Percentiles rank a stretch among this genome's conserved stretches.
These are phyloP conservation scores for Melinaea marsaeus DNA, from an alignment of 2,888 invertebrate genomes.

Conservation along the genomic window DNA sequence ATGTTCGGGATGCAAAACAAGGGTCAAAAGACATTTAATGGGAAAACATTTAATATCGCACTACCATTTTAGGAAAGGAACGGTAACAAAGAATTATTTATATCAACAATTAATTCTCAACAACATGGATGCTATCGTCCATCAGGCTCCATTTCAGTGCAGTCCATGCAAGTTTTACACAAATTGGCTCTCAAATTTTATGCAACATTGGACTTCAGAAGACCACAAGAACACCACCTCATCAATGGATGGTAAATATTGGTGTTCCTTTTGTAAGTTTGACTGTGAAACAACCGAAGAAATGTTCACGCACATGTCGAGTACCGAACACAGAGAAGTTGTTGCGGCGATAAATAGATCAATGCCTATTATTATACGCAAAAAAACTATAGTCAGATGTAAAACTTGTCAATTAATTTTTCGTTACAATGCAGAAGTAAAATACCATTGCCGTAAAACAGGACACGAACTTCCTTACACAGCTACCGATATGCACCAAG, in stretches of 20 bases:
- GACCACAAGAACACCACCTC: constrained; percentile 76
- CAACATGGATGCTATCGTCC: constrained; percentile 86
- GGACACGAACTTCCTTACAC: constrained; percentile 73
- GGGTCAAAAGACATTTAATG: constrained; percentile 82
- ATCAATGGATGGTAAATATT: constrained; percentile 78
- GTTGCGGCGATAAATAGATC: constrained; percentile 87
- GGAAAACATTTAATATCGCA: constrained; percentile 92
- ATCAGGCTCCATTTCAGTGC: constrained; percentile 92
- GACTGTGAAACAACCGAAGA: constrained; percentile 79
- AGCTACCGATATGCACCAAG: constrained; percentile 82
- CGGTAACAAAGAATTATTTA: constrained; percentile 75
- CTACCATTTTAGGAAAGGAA: constrained; percentile 87
- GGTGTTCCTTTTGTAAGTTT: constrained; percentile 86
- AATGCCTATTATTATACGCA: constrained; percentile 86
- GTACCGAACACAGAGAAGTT: constrained; percentile 83
- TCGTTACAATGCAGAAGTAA: constrained; percentile 85
- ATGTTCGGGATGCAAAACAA: constrained; percentile 85
- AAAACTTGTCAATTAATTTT: constrained; percentile 82
- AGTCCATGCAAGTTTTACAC: constrained; percentile 90
- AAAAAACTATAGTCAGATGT: constrained; percentile 81
- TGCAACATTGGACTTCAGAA: constrained; percentile 85
- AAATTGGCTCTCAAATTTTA: constrained; percentile 83
- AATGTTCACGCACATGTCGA: constrained; percentile 83
- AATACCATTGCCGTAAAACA: constrained; percentile 76
- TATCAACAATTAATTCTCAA: constrained; percentile 82